Base-by-base conservation (phyloP, 2,797 vertebrate species). In the Gastrophryne carolinensis region DNA sequence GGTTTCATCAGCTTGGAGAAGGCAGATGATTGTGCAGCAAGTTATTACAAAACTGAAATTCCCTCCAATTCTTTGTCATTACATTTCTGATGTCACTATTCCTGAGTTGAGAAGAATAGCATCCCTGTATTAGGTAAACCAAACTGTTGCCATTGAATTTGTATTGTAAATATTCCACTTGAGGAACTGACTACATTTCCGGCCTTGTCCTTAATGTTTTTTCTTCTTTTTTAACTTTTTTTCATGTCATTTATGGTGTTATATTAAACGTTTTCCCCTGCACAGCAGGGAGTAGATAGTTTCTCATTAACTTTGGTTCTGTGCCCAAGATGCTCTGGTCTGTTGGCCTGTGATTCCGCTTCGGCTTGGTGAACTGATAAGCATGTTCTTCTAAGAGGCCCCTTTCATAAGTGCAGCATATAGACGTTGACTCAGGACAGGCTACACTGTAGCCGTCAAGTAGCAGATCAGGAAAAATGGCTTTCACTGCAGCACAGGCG, bases 241-340 rank as follows among this genome's bases (percentile, higher is more conserved):
- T 64, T 85, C 82, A n/a, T 58, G 85, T 80, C 83, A 83, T 86
- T 83, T 81, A 78, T 83, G 84, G 82, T 83, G 83, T 90, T 87
- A 86, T 85, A 83, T 86, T 87, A 87, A 88, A 86, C 87, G 67
- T 53, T 88, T 76, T 81, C 90, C 93, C 92, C 97, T 99, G 95
- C 96, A 98, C 90, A 91, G 97, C 97, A 98, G 96, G 92, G 92
- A 77, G 95, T 91, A 94, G 83, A 85, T 85, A 91, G 88, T 91
- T 89, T 91, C 86, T 87, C 83, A 84, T 81, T 90, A 90, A 90
- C 92, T 95, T 95, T 97, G 93, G 94, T 95, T 95, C 88, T 85
- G 86, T 84, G 86, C 89, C 90, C 87, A 90, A 87, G 86, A 90
- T 84, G 87, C 81, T 81, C 27, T 81, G 79, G 21, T 86, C 84